Base-by-base conservation (phyloP, 1,140 invertebrate species). In the Drosophila lacertosa region DNA sequence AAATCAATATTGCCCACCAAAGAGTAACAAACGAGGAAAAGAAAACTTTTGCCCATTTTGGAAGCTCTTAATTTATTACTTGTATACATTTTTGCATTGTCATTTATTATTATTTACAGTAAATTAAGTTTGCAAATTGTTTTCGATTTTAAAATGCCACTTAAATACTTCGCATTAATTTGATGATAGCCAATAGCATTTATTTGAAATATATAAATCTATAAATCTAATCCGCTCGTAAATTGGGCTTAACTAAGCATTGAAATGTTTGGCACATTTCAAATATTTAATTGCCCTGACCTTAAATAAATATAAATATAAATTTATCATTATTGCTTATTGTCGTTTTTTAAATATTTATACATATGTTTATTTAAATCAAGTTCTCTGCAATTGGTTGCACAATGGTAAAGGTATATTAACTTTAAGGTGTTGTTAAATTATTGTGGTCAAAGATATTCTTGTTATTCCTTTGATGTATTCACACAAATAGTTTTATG, bases 51-150 rank as follows among this genome's bases (percentile, higher is more conserved):
- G 5, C 0, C 6, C 35, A 3, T 16, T 18, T 2, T 45, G 7
- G 7, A 10, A n/a, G 40, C 48, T 16, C 11, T 39, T 20, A 54
- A 63, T 63, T 63, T 63, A 33, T 54, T 39, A 20, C 20, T 39
- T 53, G n/a, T 0, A n/a, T 2, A 9, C 24, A 42, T 16, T 44
- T 51, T 2, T 42, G 33, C 7, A 33, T 32, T 32, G 48, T 39
- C 26, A 22, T 51, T 45, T 16, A 51, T 47, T 47, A n/a, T 32
- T 63, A 7, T 16, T 37, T 24, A 39, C 42, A 57, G 18, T 53
- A 37, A 22, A 53, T 53, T 39, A 22, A 13, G 20, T 48, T 16
- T 13, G 37, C 15, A 50, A 50, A 29, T 29, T 48, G 16, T 55
- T 45, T 63, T 9, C 10, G n/a, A n/a, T n/a, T 40, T 33, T 33